phyloP scores from a whole-genome alignment of 2,797 vertebrate genomes.

The Ficedula albicollis region DNA sequence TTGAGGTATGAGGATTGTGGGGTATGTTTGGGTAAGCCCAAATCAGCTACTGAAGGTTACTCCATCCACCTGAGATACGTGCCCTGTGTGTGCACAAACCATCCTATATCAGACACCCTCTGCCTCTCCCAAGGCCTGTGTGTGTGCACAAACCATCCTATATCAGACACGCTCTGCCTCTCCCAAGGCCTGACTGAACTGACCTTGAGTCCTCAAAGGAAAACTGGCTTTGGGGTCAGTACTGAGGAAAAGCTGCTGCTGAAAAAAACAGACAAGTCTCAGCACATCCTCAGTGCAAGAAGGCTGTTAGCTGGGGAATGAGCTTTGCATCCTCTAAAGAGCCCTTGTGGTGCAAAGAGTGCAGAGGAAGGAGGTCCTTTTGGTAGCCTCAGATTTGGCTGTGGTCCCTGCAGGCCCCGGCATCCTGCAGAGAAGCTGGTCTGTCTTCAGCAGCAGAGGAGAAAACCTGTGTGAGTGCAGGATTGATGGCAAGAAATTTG shows the following conservation, averaged over 20 bases:
- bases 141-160: not conserved
- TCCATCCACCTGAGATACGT: rapidly evolving
- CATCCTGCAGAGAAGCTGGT: not conserved
- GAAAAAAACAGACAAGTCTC: rapidly evolving
- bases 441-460: not conserved
- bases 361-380: not conserved
- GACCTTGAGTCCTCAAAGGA: not conserved
- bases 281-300: not conserved
- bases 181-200: not conserved
- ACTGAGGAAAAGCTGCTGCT: not conserved
- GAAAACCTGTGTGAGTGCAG: not conserved
- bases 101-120: not conserved
- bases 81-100: not conserved
- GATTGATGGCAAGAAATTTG: not conserved
- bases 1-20: not conserved
- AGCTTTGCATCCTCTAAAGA: not conserved
- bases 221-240: not conserved
- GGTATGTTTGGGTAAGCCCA: not conserved
- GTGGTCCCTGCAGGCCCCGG: not conserved
- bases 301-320: not conserved
- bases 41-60: not conserved
- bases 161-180: not conserved
- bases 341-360: not conserved
- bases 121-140: not conserved
- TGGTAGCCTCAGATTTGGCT: not conserved